These are phyloP conservation scores for Marmota monax DNA, from an alignment of 2,113 vertebrate species.

Conservation along the genomic window DNA sequence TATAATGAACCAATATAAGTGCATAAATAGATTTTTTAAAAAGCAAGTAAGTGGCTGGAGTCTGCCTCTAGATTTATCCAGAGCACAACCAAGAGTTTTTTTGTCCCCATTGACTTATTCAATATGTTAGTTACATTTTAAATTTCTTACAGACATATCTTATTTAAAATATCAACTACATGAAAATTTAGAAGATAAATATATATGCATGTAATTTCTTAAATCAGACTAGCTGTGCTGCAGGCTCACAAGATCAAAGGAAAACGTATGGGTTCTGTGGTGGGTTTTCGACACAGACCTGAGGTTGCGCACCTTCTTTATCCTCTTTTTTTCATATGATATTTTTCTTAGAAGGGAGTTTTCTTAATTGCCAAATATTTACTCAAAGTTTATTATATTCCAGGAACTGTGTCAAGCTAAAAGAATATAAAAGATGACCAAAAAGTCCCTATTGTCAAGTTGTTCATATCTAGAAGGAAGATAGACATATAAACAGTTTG, in stretches of 20 bases:
- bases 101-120: neutral
- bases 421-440: neutral
- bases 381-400: neutral
- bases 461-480: neutral
- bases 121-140: slow-evolving; percentile 28
- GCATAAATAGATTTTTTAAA: too few relatives aligned
- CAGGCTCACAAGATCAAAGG: neutral
- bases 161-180: neutral
- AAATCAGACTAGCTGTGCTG: neutral
- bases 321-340: neutral
- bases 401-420: neutral
- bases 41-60: neutral
- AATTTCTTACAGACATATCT: neutral
- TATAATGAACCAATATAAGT: too few relatives aligned
- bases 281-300: neutral
- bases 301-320: neutral
- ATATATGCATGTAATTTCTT: neutral
- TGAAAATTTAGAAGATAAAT: slow-evolving; percentile 27
- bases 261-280: neutral
- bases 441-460: neutral
- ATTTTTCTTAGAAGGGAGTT: neutral
- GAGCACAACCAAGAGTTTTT: neutral
- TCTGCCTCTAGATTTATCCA: neutral
- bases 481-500: neutral
- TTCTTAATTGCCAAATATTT: neutral